Base-by-base conservation (phyloP, 1,140 invertebrate species). In the Bombyx mandarina region DNA sequence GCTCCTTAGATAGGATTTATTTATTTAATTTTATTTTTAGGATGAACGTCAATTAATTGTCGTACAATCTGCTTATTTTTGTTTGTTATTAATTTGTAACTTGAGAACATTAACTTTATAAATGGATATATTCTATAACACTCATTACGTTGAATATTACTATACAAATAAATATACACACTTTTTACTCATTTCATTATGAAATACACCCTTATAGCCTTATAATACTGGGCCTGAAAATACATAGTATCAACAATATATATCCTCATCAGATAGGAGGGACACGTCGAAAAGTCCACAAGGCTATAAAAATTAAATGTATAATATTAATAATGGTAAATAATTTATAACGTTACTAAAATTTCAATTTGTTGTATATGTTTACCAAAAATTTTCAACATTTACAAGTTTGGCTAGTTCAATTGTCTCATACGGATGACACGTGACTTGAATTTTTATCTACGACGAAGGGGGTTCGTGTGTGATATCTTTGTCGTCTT, bases 241-340 rank as follows among this genome's bases (percentile, higher is more conserved):
- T 35, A 35, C 26, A 35, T 35, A 35, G 26, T 35, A 35, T 35
- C 26, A 35, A 35, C 50, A 53, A 62, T 63, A 67, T 68, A 54
- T 64, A 65, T 62, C 61, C 58, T 52, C 63, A 47, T 63, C 62
- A 35, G 12, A 62, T 60, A 56, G 60, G 63, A 68, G 26, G 65
- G 64, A 70, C 64, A 67, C 59, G 66, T 73, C 66, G 57, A 69
- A 73, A 73, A 71, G 54, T 57, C 57, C 59, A 43, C 53, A 57
- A 62, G 57, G 62, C 7, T 56, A 43, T 54, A 58, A 55, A 44
- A 62, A 10, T 50, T 57, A 48, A 42, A 54, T 54, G 47, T 54
- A 56, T 54, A 53, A 53, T 55, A 53, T 54, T 58, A 60, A 49
- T 60, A 35, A 35, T 35, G 26, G 26, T 35, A 35, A 0, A 35